Conservation (phyloP, 2,797 vertebrate genomes). For the Eurystomus glaucurus region DNA sequence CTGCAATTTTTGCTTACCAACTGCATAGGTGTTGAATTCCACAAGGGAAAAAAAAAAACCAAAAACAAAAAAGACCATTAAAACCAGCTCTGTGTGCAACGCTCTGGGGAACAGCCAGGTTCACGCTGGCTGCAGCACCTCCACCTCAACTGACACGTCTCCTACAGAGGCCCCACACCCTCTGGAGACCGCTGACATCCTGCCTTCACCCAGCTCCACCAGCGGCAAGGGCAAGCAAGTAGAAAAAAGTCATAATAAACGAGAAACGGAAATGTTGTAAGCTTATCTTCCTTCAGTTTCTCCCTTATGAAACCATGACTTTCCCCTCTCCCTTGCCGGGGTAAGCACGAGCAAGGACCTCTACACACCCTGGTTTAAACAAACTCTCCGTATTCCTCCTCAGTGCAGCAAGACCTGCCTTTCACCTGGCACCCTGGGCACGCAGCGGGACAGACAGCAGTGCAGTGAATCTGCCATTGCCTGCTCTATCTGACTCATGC, state of each 20-base stretch:
- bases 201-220: neutral
- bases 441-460: neutral
- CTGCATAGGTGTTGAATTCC: neutral
- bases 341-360: neutral
- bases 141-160: neutral
- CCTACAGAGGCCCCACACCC: neutral
- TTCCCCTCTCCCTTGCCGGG: neutral
- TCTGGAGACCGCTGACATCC: neutral
- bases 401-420: neutral
- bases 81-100: neutral
- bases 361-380: neutral
- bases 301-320: neutral
- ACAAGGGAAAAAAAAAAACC: neutral
- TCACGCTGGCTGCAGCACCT: neutral
- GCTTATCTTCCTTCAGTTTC: neutral
- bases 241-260: neutral
- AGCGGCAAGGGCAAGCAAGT: neutral
- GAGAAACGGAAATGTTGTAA: slow-evolving; percentile 52
- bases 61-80: neutral
- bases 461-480: neutral
- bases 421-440: neutral
- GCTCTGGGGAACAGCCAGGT: neutral
- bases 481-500: neutral
- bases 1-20: neutral
- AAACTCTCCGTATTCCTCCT: neutral